Percentiles rank a stretch among this genome's conserved stretches.
phyloP scores from a whole-genome alignment of 2,797 vertebrate genomes.

The Melanotaenia trifasciata region DNA sequence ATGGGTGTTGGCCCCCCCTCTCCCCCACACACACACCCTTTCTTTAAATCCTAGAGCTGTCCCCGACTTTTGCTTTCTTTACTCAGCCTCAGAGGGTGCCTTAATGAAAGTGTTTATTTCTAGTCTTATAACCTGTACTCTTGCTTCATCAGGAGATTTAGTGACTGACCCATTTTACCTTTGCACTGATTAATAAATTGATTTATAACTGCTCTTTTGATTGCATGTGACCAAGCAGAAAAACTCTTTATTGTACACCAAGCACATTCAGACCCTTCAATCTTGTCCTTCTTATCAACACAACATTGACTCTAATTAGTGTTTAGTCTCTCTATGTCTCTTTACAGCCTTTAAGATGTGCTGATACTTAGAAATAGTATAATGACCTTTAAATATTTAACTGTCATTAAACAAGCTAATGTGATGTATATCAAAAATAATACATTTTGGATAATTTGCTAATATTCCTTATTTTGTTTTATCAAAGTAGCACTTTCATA shows the following conservation, averaged over 20 bases:
- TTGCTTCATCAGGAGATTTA: conserved; percentile 37
- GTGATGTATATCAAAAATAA: conserved; percentile 8
- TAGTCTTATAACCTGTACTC: conserved; percentile 41
- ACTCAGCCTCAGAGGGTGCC: conserved; percentile 27
- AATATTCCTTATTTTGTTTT: conserved; percentile 5
- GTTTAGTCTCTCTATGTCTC: conserved; percentile 22
- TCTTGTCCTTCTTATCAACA: conserved; percentile 30
- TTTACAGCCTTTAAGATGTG: conserved; percentile 4
- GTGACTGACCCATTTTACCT: conserved; percentile 10
- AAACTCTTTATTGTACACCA: conserved; percentile 33
- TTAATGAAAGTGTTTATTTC: conserved; percentile 48
- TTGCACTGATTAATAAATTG: conserved; percentile 52
- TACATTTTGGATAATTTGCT: neutral
- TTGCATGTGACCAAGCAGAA: conserved; percentile 45
- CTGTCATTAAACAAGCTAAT: neutral
- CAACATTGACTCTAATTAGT: conserved; percentile 41
- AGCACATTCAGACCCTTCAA: conserved; percentile 24
- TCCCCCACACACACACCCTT: no score
- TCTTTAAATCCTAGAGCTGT: no score
- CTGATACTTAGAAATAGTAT: conserved; percentile 6
- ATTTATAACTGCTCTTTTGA: conserved; percentile 49
- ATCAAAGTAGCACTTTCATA: conserved; percentile 2
- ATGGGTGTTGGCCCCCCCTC: no score
- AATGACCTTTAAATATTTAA: conserved; percentile 9
- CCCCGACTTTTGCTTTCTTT: conserved; percentile 22